Conservation (phyloP, 2,113 vertebrate genomes). For the Apteryx mantelli region DNA sequence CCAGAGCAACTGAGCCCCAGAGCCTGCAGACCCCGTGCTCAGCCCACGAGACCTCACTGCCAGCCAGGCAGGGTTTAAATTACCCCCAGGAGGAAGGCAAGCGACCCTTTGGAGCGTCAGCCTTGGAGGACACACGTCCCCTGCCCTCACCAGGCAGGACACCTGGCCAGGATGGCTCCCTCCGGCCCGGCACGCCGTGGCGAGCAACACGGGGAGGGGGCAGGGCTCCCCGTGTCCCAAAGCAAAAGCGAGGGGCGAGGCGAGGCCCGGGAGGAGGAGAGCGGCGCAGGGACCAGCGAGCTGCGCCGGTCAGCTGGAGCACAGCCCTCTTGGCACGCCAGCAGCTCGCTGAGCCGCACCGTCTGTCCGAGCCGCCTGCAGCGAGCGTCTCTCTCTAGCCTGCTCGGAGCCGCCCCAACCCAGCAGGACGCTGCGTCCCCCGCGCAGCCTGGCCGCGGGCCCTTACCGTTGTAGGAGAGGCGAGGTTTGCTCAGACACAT, state of each 20-base stretch:
- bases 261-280: neutral
- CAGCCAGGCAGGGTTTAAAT: neutral
- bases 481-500: slow-evolving; percentile 99
- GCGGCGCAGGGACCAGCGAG: neutral
- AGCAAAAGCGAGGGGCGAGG: neutral
- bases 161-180: fast-evolving
- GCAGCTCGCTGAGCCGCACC: neutral
- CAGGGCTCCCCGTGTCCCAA: neutral
- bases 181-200: fast-evolving
- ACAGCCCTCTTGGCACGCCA: neutral
- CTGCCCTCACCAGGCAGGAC: neutral
- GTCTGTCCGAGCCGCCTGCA: fast-evolving
- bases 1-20: neutral
- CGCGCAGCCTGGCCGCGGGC: neutral
- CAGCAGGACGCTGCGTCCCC: fast-evolving
- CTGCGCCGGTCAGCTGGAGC: neutral
- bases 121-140: fast-evolving
- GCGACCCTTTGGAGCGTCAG: fast-evolving
- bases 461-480: slow-evolving; percentile 97
- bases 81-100: neutral
- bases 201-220: fast-evolving
- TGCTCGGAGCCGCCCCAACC: neutral
- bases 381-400: neutral
- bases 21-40: neutral
- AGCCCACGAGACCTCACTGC: neutral